phyloP scores from a whole-genome alignment of 2,888 invertebrate genomes.

The Oxyscelio sp. region DNA sequence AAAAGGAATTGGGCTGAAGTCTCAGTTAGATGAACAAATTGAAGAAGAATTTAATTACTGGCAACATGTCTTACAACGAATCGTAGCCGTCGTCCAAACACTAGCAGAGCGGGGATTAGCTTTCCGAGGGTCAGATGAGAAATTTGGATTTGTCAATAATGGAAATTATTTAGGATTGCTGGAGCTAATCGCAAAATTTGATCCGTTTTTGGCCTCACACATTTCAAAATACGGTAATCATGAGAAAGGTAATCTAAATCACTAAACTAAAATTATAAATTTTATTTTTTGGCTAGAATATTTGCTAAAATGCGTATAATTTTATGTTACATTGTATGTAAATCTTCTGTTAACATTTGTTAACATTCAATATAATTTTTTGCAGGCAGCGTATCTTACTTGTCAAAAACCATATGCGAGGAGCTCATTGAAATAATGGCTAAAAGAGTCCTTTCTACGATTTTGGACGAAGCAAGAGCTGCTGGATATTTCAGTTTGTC shows the following conservation, averaged over 20 bases:
- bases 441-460: slow-evolving; percentile 56
- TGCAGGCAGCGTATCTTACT: slow-evolving; percentile 39
- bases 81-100: slow-evolving; percentile 61
- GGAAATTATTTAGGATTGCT: slow-evolving; percentile 52
- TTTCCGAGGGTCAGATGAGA: slow-evolving; percentile 51
- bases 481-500: slow-evolving; percentile 54
- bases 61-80: slow-evolving; percentile 51
- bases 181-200: slow-evolving; percentile 77
- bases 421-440: slow-evolving; percentile 21
- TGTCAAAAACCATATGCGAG: slow-evolving; percentile 55
- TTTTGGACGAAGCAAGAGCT: slow-evolving; percentile 68
- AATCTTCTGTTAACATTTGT: too few relatives aligned
- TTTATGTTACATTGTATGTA: too few relatives aligned
- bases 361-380: too few relatives aligned
- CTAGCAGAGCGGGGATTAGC: slow-evolving; percentile 58
- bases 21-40: slow-evolving; percentile 31
- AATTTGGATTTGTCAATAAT: slow-evolving; percentile 50
- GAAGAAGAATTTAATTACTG: slow-evolving; percentile 52
- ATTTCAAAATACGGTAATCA: slow-evolving; percentile 75
- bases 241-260: slow-evolving; percentile 50
- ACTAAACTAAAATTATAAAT: not conserved
- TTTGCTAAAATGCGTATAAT: too few relatives aligned
- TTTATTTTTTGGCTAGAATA: too few relatives aligned
- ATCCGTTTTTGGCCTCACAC: slow-evolving; percentile 77
- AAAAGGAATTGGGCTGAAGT: slow-evolving; percentile 7